phyloP scores from a whole-genome alignment of 2,113 vertebrate genomes.

The Irena cyanogastra region DNA sequence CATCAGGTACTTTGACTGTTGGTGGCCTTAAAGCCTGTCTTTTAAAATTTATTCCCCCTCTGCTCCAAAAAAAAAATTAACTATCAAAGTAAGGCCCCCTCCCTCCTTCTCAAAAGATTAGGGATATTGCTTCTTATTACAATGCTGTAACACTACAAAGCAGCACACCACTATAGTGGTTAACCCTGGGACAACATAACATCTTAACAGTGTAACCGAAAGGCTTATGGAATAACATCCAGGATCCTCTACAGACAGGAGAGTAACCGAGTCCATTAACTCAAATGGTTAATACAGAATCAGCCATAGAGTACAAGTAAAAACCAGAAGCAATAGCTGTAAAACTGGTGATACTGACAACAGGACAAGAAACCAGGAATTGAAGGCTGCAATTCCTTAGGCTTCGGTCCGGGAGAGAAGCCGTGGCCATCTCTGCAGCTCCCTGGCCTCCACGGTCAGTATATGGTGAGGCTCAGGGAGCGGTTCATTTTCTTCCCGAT shows the following conservation, averaged over 20 bases:
- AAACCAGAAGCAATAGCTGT: conserved; percentile 58
- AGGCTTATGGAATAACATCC: conserved; percentile 30
- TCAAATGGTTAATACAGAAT: conserved; percentile 31
- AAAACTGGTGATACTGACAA: conserved; percentile 45
- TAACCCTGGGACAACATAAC: conserved; percentile 66
- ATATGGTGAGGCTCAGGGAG: conserved; percentile 94
- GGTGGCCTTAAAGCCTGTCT: conserved; percentile 56
- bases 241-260: conserved; percentile 37
- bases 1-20: conserved; percentile 73
- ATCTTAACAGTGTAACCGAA: conserved; percentile 66
- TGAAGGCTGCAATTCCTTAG: neutral
- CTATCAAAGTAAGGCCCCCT: conserved; percentile 46
- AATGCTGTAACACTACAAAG: conserved; percentile 64
- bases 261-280: conserved; percentile 15
- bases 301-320: conserved; percentile 41
- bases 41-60: conserved; percentile 55
- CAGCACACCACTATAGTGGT: conserved; percentile 78
- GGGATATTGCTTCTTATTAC: conserved; percentile 56
- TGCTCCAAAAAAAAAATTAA: conserved; percentile 23
- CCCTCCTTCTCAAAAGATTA: conserved; percentile 46
- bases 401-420: conserved; percentile 18
- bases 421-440: conserved; percentile 17
- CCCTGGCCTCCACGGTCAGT: conserved; percentile 68
- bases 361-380: conserved; percentile 34
- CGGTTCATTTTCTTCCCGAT: conserved; percentile 98